Base-by-base conservation (phyloP, 2,888 invertebrate genomes). In the Philonicus albiceps region DNA sequence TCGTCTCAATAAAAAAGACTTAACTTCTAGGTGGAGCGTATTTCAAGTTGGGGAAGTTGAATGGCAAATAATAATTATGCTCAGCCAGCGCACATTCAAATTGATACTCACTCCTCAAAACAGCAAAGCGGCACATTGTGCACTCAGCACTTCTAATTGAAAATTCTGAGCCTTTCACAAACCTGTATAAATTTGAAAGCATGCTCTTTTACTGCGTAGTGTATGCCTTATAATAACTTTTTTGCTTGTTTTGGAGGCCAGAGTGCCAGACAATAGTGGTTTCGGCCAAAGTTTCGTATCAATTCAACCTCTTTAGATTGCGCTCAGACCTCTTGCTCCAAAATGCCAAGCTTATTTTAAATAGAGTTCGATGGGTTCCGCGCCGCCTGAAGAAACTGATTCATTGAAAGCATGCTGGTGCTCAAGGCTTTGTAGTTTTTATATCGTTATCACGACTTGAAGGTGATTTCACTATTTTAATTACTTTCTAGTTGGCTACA, bases 401-500 rank as follows among this genome's bases (percentile, higher is more conserved):
- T 0, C 64, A 64, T 64, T 64, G 34, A 74, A 43, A 78, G n/a
- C 49, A 49, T 22, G n/a, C 40, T 43, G 16, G 13, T 43, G 40
- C n/a, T 13, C 64, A 64, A 83, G 53, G 81, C 55, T 81, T 30
- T 31, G 8, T 22, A 22, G 7, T 81, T 55, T 81, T 81, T 34
- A 34, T 64, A 19, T 64, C 37, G 27, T 83, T 83, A 83, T 83
- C 81, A 64, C 19, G 64, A 83, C 64, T 64, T 83, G 64, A 83
- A 83, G 81, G 64, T 64, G 81, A 83, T 37, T 83, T 83, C 64
- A 19, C 64, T 64, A 22, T 64, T 83, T 83, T 83, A 83, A 83
- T 83, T 83, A 83, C 81, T 83, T 83, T 83, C 81, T 83, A 83
- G 55, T 13, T 31, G 55, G 22, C n/a, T 64, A 34, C 81, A 83